These are phyloP conservation scores for Kryptopterus vitreolus DNA, from an alignment of 2,797 vertebrate species.

Conservation along the genomic window DNA sequence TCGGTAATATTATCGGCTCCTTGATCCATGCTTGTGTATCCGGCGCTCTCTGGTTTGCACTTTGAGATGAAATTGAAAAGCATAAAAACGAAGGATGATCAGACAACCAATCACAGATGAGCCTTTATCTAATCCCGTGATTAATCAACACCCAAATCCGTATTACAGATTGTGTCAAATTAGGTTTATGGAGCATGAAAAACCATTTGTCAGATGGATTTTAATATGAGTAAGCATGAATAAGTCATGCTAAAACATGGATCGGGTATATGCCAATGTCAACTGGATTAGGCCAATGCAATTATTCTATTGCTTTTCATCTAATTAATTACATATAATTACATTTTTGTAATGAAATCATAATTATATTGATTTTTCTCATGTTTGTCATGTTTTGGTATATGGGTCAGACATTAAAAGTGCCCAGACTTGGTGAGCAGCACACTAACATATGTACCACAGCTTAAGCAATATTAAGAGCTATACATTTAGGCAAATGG, in stretches of 20 bases:
- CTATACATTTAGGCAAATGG: too few relatives aligned
- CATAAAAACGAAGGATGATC: slow-evolving; percentile 8
- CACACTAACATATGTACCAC: too few relatives aligned
- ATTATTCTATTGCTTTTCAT: neutral
- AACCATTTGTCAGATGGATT: slow-evolving; percentile 24
- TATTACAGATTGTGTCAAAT: slow-evolving; percentile 12
- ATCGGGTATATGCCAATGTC: neutral
- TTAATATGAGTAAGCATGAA: slow-evolving; percentile 22
- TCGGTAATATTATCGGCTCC: neutral
- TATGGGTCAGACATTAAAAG: too few relatives aligned
- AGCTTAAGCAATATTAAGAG: too few relatives aligned
- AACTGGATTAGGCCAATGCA: neutral
- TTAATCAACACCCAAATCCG: slow-evolving; percentile 17
- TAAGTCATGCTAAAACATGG: neutral
- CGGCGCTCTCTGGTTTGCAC: neutral
- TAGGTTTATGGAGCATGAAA: slow-evolving; percentile 4
- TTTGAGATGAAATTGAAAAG: neutral
- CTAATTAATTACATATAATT: too few relatives aligned
- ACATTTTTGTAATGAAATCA: too few relatives aligned
- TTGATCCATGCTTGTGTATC: neutral
- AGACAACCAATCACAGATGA: slow-evolving; percentile 24
- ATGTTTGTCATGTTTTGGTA: neutral
- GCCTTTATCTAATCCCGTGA: slow-evolving; percentile 13
- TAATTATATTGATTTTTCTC: neutral
- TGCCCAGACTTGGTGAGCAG: neutral